Evolutionary conservation across 2,797 vertebrate species (phyloP), one percentile per base, ranked within the genome.

Genomic region (Telmatherina bonti): DNA sequence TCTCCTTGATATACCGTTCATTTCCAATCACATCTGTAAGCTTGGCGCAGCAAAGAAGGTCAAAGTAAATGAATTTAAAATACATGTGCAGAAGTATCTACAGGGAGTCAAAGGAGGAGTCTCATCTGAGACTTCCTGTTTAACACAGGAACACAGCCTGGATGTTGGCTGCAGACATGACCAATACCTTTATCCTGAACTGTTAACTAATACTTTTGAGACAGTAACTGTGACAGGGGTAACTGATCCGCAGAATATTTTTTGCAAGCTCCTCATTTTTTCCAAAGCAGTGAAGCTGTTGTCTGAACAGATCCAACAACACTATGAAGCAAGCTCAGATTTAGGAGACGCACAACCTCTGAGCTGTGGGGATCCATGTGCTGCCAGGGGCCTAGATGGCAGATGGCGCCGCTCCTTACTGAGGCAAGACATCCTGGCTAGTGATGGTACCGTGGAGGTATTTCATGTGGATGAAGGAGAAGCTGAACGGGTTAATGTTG

Each of bases 381-480:
- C 97, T 5, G 93, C 95, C 41, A 94, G 86, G 67, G 94, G 95
- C 1, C 52, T 55, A 2, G 93, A 95, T 2, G 95, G 96, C 31
- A 94, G 55, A 27, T 99, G 97, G 97, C 93, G 95, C 83, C 92
- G 94, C 72, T 79, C 94, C 12, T 65, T 94, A 62, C 75, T 95
- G 16, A 93, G 78, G 72, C 89, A 92, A 66, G 87, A 76, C 61
- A 59, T 84, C 7, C 18, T 47, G 33, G 79, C 56, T 0, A 12
- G 26, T 0, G 76, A 84, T 29, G 60, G 29, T 30, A 49, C 71
- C 57, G 94, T 94, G 5, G 84, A 95, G 8, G 96, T 97, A 26
- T 79, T 96, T 43, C 94, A 95, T 30, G 95, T 98, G 1, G 97
- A 98, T 79, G 94, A 93, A 9, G 97, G 97, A 47, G 94, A 92